Conservation (phyloP, 2,888 invertebrate species). For the Meloe dianella region DNA sequence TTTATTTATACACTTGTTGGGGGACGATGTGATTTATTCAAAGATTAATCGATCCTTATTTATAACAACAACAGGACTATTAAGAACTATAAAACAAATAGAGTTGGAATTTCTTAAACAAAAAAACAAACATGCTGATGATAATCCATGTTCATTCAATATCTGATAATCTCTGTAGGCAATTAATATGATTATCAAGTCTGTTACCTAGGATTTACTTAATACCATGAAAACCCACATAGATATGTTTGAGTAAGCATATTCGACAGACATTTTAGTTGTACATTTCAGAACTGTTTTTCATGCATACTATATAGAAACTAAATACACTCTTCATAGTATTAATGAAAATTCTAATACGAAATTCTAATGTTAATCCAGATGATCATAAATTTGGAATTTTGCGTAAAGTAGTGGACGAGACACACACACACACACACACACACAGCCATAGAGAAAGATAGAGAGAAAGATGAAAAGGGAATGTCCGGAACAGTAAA, state of each 20-base stretch:
- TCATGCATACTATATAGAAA: not conserved
- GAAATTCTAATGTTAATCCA: conserved; percentile 21
- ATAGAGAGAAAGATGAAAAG: too few species aligned
- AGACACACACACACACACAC: too few species aligned
- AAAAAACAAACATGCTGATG: too few species aligned
- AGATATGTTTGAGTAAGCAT: not conserved
- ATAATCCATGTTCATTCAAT: too few species aligned
- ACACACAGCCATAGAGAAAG: too few species aligned
- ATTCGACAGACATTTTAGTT: not conserved
- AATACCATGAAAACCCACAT: not conserved
- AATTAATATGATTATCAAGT: conserved; percentile 2
- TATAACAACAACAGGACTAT: not conserved
- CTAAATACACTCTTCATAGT: not conserved
- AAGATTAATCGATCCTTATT: not conserved
- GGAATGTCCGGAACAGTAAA: conserved; percentile 31
- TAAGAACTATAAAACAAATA: too few species aligned
- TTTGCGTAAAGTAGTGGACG: not conserved
- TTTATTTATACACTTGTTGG: not conserved
- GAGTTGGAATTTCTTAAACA: too few species aligned
- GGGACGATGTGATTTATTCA: not conserved
- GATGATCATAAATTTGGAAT: not conserved
- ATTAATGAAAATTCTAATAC: conserved; percentile 16
- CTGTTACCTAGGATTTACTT: not conserved
- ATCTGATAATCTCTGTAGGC: not conserved
- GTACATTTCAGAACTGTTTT: not conserved